Evolutionary conservation across 2,113 vertebrate species (phyloP).

Genomic region (Ochotona curzoniae): DNA sequence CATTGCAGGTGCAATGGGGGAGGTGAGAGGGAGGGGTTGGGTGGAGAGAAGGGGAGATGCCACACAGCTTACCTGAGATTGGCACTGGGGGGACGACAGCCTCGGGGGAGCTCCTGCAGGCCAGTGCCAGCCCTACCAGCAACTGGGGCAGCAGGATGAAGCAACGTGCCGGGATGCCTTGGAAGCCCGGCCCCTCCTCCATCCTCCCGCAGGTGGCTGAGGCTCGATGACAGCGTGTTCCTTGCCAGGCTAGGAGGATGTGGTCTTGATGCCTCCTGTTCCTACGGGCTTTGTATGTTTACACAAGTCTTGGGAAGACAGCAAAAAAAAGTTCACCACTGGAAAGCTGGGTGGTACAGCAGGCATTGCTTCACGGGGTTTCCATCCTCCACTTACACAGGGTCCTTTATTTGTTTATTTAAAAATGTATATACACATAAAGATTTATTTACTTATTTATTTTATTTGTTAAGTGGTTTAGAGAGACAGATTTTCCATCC

Average conservation of each 20-base stretch:
- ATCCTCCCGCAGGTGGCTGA: background rate
- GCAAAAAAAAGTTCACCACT: background rate
- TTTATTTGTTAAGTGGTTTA: no score
- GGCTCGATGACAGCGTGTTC: background rate
- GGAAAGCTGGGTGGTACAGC: background rate
- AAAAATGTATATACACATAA: no score
- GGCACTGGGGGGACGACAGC: background rate
- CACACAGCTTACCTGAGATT: background rate
- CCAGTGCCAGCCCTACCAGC: rapidly evolving
- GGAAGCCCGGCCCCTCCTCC: background rate
- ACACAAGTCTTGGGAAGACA: background rate
- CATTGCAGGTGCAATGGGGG: background rate
- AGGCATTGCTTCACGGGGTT: rapidly evolving
- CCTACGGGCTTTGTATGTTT: background rate
- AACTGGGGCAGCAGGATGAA: rapidly evolving
- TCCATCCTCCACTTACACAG: background rate
- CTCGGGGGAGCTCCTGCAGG: background rate
- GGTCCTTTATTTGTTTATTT: background rate
- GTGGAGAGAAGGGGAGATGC: background rate
- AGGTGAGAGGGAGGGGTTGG: background rate
- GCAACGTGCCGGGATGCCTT: background rate
- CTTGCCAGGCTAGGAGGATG: background rate
- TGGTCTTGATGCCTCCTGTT: background rate
- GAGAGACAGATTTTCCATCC: no score
- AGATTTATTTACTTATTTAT: no score